These are phyloP conservation scores for Drosophila meridiana DNA, from an alignment of 2,888 invertebrate species.

Conservation along the genomic window DNA sequence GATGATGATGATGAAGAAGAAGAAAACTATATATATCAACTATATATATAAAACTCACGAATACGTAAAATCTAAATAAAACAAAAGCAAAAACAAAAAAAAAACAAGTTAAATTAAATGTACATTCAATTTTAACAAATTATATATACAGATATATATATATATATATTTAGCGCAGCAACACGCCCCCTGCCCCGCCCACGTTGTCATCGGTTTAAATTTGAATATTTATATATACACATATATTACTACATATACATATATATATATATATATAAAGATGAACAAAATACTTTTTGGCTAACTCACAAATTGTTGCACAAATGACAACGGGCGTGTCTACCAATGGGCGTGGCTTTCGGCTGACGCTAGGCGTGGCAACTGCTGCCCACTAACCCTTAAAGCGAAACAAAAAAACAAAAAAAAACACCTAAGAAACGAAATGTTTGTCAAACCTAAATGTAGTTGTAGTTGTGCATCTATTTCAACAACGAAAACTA, in stretches of 20 bases:
- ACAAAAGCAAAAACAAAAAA: constrained; percentile 32
- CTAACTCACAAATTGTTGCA: constrained; percentile 72
- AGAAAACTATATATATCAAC: constrained; percentile 34
- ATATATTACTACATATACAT: constrained; percentile 5
- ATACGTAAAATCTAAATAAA: constrained; percentile 70
- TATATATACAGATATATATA: constrained; percentile 61
- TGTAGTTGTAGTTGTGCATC: constrained; percentile 63
- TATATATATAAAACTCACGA: constrained; percentile 39
- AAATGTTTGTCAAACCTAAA: constrained; percentile 57
- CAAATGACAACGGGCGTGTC: constrained; percentile 68
- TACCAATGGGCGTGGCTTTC: constrained; percentile 40
- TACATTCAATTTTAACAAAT: constrained; percentile 74
- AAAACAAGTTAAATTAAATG: constrained; percentile 67
- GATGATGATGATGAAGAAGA: constrained; percentile 10
- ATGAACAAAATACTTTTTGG: constrained; percentile 56
- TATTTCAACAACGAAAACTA: constrained; percentile 74
- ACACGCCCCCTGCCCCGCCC: constrained; percentile 30
- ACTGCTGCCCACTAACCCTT: constrained; percentile 14
- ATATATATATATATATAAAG: constrained; percentile 1
- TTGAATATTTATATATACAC: constrained; percentile 57
- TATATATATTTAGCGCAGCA: constrained; percentile 23
- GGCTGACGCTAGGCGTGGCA: constrained; percentile 28
- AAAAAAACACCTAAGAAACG: constrained; percentile 14
- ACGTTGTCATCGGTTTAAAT: constrained; percentile 74
- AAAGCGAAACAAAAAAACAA: not conserved